Evolutionary conservation across 2,113 vertebrate species (phyloP).

Genomic region (Burhinus oedicnemus): DNA sequence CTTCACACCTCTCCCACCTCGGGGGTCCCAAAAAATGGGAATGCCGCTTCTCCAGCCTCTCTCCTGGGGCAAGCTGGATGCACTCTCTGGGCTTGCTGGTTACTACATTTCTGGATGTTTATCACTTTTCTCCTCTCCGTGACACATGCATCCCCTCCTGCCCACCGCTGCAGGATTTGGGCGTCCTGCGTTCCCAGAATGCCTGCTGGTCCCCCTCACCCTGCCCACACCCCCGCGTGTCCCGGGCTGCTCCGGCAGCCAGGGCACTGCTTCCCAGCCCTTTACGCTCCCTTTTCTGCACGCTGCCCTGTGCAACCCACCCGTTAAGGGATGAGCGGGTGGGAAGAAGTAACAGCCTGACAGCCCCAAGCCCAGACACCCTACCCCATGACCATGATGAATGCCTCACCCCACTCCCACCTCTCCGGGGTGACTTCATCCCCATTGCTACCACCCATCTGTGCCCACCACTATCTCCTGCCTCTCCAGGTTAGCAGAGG

Average conservation of each 20-base stretch:
- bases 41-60: neutral
- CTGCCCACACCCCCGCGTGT: neutral
- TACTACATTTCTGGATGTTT: neutral
- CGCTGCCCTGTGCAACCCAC: neutral
- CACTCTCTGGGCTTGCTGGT: neutral
- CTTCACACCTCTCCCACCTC: too few species aligned
- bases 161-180: neutral
- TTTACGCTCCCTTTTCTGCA: neutral
- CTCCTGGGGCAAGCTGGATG: neutral
- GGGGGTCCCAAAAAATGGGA: neutral
- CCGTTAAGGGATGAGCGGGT: neutral
- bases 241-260: neutral
- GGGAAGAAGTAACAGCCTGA: neutral
- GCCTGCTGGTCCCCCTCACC: rapidly evolving
- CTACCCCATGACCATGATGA: neutral
- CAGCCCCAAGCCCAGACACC: rapidly evolving
- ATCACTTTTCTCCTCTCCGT: neutral
- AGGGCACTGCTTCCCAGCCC: neutral
- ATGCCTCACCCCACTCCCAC: neutral
- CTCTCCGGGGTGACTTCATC: neutral
- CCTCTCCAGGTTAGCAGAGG: neutral
- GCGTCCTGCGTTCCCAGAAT: neutral
- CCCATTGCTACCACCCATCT: neutral
- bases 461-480: neutral
- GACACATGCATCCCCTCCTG: neutral